These are phyloP conservation scores for Rostratula benghalensis DNA, from an alignment of 2,113 vertebrate species.

Conservation along the genomic window DNA sequence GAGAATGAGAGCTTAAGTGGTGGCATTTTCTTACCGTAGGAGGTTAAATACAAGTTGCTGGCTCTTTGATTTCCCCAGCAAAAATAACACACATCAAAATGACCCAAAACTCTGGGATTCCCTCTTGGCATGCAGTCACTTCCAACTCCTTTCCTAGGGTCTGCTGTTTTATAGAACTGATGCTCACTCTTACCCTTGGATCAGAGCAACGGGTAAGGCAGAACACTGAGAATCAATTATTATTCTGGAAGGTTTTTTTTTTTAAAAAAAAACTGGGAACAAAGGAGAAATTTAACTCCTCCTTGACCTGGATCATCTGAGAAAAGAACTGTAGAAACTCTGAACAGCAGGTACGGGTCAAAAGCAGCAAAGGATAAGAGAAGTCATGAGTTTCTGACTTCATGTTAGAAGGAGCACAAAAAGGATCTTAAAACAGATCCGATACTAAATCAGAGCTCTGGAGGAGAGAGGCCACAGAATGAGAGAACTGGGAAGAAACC, in stretches of 20 bases:
- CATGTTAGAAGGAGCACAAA: neutral
- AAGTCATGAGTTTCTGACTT: neutral
- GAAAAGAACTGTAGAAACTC: neutral
- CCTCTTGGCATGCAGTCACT: neutral
- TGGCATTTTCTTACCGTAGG: fast-evolving
- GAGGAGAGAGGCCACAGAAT: neutral
- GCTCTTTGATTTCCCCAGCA: neutral
- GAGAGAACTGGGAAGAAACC: neutral
- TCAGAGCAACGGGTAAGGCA: neutral
- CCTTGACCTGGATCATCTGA: neutral
- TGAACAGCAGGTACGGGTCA: neutral
- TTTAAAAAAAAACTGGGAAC: neutral
- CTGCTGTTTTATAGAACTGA: neutral
- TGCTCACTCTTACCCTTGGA: neutral
- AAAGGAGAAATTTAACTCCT: neutral
- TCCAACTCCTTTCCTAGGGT: neutral
- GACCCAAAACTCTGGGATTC: neutral
- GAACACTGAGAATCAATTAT: neutral
- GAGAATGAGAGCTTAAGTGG: neutral
- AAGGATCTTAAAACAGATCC: neutral
- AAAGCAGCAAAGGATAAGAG: neutral
- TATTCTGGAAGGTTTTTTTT: neutral
- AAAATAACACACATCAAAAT: neutral
- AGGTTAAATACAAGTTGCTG: neutral
- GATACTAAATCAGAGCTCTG: neutral